These are phyloP conservation scores for Tachuris rubrigastra DNA, from an alignment of 2,113 vertebrate species.

Conservation along the genomic window DNA sequence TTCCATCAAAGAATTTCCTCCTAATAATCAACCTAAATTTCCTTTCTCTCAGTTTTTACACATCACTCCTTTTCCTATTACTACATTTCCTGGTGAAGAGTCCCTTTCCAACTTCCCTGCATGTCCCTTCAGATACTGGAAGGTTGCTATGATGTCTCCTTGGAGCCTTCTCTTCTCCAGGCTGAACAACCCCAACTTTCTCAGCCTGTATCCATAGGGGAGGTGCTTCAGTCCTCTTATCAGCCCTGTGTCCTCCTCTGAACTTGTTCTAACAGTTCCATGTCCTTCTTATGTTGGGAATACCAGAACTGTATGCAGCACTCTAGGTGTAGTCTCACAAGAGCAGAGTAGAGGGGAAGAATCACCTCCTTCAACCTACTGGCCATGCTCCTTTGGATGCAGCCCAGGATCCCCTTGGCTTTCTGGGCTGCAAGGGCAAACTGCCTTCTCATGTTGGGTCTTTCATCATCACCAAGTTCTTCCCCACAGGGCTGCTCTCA, in stretches of 20 bases:
- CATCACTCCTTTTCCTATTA: neutral
- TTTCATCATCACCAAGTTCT: too few relatives aligned
- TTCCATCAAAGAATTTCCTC: neutral
- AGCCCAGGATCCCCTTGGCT: neutral
- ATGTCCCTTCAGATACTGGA: neutral
- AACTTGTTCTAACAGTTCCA: neutral
- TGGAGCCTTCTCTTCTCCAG: neutral
- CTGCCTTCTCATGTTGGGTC: neutral
- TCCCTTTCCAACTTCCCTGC: neutral
- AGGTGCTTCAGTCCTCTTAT: neutral
- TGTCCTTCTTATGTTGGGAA: neutral
- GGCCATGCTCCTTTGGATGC: too few relatives aligned
- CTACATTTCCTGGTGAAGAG: neutral
- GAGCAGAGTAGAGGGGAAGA: neutral
- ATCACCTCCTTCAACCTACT: neutral
- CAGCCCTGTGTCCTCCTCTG: neutral
- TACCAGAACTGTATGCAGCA: neutral
- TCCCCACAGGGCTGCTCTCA: neutral
- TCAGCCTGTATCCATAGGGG: neutral
- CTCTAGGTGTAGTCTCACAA: neutral
- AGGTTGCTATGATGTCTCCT: neutral
- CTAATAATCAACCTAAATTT: neutral
- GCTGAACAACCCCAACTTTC: neutral
- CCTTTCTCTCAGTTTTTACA: neutral
- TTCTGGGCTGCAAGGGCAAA: rapidly evolving